These are phyloP conservation scores for Molorchus minor DNA, from an alignment of 2,888 invertebrate species.

Conservation along the genomic window DNA sequence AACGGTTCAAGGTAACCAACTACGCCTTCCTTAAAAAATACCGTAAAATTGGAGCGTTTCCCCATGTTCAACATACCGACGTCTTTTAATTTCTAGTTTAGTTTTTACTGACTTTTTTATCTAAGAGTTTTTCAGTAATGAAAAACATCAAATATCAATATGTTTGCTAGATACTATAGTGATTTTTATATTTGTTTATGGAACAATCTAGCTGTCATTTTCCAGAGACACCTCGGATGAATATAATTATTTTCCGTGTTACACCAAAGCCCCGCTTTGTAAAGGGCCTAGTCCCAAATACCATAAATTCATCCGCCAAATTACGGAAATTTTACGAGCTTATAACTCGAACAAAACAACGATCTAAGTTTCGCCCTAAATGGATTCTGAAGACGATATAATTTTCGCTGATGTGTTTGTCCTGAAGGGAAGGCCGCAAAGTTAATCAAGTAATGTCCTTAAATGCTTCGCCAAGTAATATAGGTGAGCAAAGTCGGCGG, in stretches of 20 bases:
- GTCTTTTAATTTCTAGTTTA: too few relatives aligned
- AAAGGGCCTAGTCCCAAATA: background rate
- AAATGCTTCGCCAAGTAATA: slow-evolving; percentile 41
- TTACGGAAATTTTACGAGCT: slow-evolving; percentile 27
- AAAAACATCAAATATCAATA: too few relatives aligned
- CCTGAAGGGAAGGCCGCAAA: slow-evolving; percentile 24
- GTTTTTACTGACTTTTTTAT: too few relatives aligned
- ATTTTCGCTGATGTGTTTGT: slow-evolving; percentile 34
- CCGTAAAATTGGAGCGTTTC: too few relatives aligned
- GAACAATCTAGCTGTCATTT: too few relatives aligned
- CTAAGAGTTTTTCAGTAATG: too few relatives aligned
- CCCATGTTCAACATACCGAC: too few relatives aligned
- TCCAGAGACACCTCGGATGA: too few relatives aligned
- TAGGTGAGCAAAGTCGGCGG: slow-evolving; percentile 39
- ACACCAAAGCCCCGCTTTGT: background rate
- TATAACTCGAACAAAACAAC: slow-evolving; percentile 15
- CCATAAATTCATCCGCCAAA: slow-evolving; percentile 10
- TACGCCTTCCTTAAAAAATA: too few relatives aligned
- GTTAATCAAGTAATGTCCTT: slow-evolving; percentile 41
- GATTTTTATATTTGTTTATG: too few relatives aligned
- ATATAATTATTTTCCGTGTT: background rate
- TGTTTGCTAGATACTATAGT: too few relatives aligned
- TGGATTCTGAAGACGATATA: slow-evolving; percentile 24
- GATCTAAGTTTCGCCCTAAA: slow-evolving; percentile 10
- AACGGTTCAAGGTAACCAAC: too few relatives aligned